Evolutionary conservation across 1,140 invertebrate genomes (phyloP).

Genomic region (Macrotrachela quadricornifera): DNA sequence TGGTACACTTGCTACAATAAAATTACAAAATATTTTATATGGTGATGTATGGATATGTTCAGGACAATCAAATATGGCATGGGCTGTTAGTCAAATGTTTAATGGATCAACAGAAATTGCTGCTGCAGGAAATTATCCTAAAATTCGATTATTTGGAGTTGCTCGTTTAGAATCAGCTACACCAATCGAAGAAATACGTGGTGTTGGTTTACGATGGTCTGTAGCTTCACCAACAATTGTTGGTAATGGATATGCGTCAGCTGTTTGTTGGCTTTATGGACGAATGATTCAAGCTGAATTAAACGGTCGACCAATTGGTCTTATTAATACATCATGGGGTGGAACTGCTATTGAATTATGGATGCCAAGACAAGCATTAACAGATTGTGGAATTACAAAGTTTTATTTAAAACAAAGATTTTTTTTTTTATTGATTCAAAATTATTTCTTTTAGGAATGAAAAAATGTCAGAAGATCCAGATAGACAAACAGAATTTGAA

Average conservation of each 20-base stretch:
- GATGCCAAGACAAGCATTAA: conserved; percentile 16
- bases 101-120: neutral
- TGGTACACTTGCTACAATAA: too few relatives aligned
- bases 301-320: conserved; percentile 15
- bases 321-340: conserved; percentile 18
- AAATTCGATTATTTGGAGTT: neutral
- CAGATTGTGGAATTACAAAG: conserved; percentile 11
- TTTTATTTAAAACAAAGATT: too few relatives aligned
- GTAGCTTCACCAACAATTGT: neutral
- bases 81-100: neutral
- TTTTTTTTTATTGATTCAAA: too few relatives aligned
- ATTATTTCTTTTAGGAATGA: too few relatives aligned
- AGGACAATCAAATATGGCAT: too few relatives aligned
- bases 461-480: too few relatives aligned
- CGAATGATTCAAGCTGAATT: conserved; percentile 14
- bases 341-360: conserved; percentile 21
- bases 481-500: too few relatives aligned
- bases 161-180: neutral
- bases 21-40: too few relatives aligned
- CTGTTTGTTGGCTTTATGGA: conserved; percentile 21
- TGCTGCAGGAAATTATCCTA: neutral
- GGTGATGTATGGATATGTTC: too few relatives aligned
- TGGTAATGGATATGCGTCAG: conserved; percentile 15
- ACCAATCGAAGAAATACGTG: neutral
- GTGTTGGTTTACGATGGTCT: neutral